A percentile compares a stretch with the other conserved stretches of the same genome.
Evolutionary conservation across 2,888 invertebrate genomes (phyloP).

Genomic region (Dusona sp.): DNA sequence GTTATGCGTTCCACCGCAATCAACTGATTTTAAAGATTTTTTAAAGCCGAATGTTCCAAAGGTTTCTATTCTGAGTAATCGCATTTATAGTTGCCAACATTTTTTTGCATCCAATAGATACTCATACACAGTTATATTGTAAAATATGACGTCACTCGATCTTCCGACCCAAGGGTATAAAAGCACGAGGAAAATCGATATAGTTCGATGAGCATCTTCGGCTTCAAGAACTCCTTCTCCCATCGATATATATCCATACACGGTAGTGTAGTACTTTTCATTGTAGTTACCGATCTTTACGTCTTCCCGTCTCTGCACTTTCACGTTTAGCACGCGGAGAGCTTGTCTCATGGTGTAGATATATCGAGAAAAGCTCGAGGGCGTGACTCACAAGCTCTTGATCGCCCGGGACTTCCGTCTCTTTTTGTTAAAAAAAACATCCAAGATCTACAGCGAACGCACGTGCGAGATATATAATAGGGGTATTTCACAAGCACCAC

Average conservation of each 20-base stretch:
- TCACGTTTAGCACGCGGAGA: background rate
- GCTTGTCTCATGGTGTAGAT: conserved; percentile 19
- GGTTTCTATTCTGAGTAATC: background rate
- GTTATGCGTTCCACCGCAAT: background rate
- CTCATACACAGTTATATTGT: background rate
- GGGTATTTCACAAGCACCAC: background rate
- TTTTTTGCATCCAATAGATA: background rate
- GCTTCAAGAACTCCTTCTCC: conserved; percentile 33
- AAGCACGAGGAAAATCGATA: background rate
- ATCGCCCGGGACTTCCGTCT: conserved; percentile 61
- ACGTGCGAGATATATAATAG: conserved; percentile 35
- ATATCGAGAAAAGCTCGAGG: conserved; percentile 57
- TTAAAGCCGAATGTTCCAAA: background rate
- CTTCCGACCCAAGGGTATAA: conserved; percentile 9
- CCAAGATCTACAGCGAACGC: conserved; percentile 40
- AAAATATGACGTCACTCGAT: conserved; percentile 8
- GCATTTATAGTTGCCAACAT: background rate
- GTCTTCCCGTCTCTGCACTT: conserved; percentile 40
- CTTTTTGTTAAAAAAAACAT: conserved; percentile 43
- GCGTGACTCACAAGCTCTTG: conserved; percentile 40
- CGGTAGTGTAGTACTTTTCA: conserved; percentile 45
- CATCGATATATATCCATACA: conserved; percentile 24
- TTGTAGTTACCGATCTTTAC: conserved; percentile 37
- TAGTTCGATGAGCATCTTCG: conserved; percentile 37
- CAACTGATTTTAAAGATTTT: background rate